Conservation (phyloP, 2,797 vertebrate genomes). For the Geotrypetes seraphini region DNA sequence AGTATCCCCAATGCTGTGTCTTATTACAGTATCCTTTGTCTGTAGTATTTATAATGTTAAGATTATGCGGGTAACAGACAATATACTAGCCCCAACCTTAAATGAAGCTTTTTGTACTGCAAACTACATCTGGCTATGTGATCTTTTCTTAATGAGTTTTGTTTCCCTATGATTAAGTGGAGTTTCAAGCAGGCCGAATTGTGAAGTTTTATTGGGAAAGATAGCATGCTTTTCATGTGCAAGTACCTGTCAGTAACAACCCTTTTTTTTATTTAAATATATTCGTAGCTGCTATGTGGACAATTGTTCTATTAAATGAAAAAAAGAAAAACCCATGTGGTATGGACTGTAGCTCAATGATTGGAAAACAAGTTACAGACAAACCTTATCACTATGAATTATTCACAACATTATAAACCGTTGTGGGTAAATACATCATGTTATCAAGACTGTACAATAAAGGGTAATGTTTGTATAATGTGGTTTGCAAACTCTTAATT, state of each 20-base stretch:
- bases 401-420: constrained; percentile 50
- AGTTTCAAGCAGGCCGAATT: constrained; percentile 74
- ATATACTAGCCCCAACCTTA: constrained; percentile 82
- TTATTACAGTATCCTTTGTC: constrained; percentile 54
- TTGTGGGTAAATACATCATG: constrained; percentile 52
- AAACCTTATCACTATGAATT: constrained; percentile 70
- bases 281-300: constrained; percentile 96
- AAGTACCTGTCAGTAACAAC: constrained; percentile 63
- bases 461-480: constrained; percentile 78
- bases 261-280: constrained; percentile 59
- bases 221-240: constrained; percentile 67
- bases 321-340: no score
- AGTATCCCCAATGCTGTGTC: constrained; percentile 43
- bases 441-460: constrained; percentile 66
- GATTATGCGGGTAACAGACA: constrained; percentile 93
- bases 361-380: constrained; percentile 78
- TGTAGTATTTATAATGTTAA: constrained; percentile 97
- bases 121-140: constrained; percentile 69
- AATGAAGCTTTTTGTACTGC: constrained; percentile 81
- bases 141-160: constrained; percentile 36
- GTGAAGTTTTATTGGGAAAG: constrained; percentile 77
- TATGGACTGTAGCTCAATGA: constrained; percentile 58
- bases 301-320: constrained; percentile 80
- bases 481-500: constrained; percentile 95
- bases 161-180: constrained; percentile 61